Base-by-base conservation (phyloP, 2,113 vertebrate genomes). In the Phylloscopus trochilus region DNA sequence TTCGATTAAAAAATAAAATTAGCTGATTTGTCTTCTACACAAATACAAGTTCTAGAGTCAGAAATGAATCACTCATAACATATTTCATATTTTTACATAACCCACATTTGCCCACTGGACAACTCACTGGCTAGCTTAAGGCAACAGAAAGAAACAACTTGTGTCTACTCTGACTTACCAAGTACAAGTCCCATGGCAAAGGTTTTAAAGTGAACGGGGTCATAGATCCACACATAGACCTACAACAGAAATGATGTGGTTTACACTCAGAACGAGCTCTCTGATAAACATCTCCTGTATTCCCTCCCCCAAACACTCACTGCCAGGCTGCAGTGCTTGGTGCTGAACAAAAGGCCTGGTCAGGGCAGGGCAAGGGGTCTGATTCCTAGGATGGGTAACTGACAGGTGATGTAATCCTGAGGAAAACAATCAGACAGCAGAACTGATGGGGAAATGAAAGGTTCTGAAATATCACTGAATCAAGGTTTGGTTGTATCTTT, bases 191-290 rank as follows among this genome's bases (percentile, higher is more conserved):
- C 99, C 99, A 99, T 99, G 94, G 99, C 99, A 97, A 99, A 99
- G 7, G 99, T 99, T 98, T 99, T 99, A 94, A 99, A 99, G 96
- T 99, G 99, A 90, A 99, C 99, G 3, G 99, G 99, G 97, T 99
- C 99, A 70, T 99, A 99, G 97, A 99, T 99, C 99, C 99, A 99
- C 80, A 99, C 99, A 27, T 98, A 99, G 11, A 99, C 99, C 99
- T 99, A 82, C 24, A 98, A 97, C 31, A 97, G 96, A 87, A 97
- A 98, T 10, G 13, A 66, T 6, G 11, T 33, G 9, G 39, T 83
- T 94, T 94, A 94, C 37, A 66, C 62, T 39, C 72, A 58, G 64
- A 63, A 64, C 43, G 46, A 82, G 52, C 26, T 59, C 62, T 88
- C 39, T 47, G 44, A 43, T 43, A 31, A 79, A 75, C 2, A 66